Evolutionary conservation across 1,140 invertebrate species (phyloP).

Genomic region (Calliphora vicina): DNA sequence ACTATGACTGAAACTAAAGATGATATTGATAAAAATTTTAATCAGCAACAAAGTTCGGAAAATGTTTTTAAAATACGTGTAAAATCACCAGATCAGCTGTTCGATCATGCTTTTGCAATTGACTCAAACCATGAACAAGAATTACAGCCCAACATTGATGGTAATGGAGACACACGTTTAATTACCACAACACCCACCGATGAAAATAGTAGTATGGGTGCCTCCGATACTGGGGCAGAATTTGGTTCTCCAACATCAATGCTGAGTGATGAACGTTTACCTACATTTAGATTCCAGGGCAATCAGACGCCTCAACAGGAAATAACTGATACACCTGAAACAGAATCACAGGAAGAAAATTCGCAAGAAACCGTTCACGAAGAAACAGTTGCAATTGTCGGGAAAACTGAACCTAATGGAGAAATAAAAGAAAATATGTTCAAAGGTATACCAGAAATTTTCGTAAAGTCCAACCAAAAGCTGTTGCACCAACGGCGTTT

Average conservation of each 20-base stretch:
- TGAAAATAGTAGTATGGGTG: slow-evolving; percentile 37
- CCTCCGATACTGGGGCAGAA: slow-evolving; percentile 40
- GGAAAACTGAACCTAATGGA: neutral
- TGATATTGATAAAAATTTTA: neutral
- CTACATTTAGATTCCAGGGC: neutral
- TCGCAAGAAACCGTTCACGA: neutral
- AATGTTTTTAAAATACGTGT: neutral
- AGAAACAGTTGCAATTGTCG: neutral
- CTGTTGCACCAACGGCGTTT: neutral
- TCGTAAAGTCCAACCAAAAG: too few species aligned
- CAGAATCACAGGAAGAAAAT: neutral
- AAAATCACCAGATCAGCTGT: neutral
- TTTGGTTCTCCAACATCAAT: slow-evolving; percentile 41
- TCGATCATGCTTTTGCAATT: neutral
- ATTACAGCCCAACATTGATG: neutral
- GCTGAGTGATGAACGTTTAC: slow-evolving; percentile 39
- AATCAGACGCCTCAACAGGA: slow-evolving; percentile 20
- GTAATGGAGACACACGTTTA: neutral
- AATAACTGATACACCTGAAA: neutral
- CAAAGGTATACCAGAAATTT: too few species aligned
- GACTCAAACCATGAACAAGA: neutral
- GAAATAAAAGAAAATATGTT: neutral
- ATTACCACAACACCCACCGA: slow-evolving; percentile 35
- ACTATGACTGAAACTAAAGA: neutral
- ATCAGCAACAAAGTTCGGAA: neutral